Percentiles rank a stretch among this genome's conserved stretches.
Evolutionary conservation across 1,140 invertebrate genomes (phyloP).

Genomic region (Rhopalosiphum maidis): DNA sequence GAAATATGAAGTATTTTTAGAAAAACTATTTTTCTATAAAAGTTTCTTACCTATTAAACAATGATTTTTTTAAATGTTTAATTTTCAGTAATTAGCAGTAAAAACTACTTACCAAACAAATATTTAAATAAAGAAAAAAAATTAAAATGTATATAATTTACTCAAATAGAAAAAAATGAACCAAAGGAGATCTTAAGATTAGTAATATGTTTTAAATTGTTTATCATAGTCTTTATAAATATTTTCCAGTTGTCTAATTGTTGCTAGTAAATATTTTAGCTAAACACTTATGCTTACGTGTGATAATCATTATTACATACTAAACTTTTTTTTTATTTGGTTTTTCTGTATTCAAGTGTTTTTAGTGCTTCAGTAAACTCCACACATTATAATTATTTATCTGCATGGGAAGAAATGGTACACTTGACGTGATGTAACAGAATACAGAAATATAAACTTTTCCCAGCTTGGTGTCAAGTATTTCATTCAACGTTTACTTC

Average conservation of each 20-base stretch:
- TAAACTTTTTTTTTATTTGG: neutral
- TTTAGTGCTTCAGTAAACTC: neutral
- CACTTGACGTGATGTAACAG: neutral
- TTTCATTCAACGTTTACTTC: constrained; percentile 5
- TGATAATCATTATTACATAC: neutral
- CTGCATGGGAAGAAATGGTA: neutral
- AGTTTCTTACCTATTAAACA: neutral
- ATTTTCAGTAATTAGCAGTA: neutral
- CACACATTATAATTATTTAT: neutral
- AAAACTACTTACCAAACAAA: neutral
- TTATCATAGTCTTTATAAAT: neutral
- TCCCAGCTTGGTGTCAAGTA: neutral
- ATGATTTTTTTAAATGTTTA: neutral
- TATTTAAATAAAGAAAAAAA: neutral
- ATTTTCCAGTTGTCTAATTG: neutral
- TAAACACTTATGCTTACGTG: neutral
- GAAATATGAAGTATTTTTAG: no score
- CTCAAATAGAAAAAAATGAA: neutral
- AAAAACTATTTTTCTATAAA: neutral
- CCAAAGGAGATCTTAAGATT: no score
- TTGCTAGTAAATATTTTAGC: neutral
- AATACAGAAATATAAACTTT: neutral
- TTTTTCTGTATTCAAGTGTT: neutral
- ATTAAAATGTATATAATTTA: neutral
- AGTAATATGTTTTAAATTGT: neutral